Percentiles rank a stretch among this genome's conserved stretches.
These are phyloP conservation scores for Malurus cyaneus DNA, from an alignment of 2,113 vertebrate genomes.

Conservation along the genomic window DNA sequence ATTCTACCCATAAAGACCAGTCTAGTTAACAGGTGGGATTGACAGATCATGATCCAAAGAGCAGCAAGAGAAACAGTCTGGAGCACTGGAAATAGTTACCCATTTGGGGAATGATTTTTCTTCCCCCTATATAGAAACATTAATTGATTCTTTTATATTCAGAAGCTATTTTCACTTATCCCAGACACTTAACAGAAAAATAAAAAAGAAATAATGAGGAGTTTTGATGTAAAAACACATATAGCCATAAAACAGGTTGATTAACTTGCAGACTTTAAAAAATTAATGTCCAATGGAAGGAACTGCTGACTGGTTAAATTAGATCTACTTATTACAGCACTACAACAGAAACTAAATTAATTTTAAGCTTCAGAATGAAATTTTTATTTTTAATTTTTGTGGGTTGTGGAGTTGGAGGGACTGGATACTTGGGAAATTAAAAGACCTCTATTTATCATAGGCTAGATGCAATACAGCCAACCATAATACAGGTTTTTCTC, in stretches of 20 bases:
- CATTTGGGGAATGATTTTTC: background rate
- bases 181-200: slow-evolving; percentile 49
- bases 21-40: slow-evolving; percentile 29
- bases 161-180: slow-evolving; percentile 48
- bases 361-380: slow-evolving; percentile 31
- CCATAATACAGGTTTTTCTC: background rate
- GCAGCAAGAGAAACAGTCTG: slow-evolving; percentile 3
- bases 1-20: slow-evolving; percentile 2
- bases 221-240: slow-evolving; percentile 63
- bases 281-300: slow-evolving; percentile 59
- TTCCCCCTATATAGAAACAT: background rate
- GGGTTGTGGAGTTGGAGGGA: background rate
- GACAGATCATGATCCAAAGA: background rate
- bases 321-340: slow-evolving; percentile 37
- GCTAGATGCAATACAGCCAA: background rate
- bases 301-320: slow-evolving; percentile 62
- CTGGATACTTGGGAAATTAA: slow-evolving; percentile 32
- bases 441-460: slow-evolving; percentile 31
- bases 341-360: slow-evolving; percentile 51
- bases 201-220: slow-evolving; percentile 59
- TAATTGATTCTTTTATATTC: slow-evolving; percentile 61
- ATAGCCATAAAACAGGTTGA: slow-evolving; percentile 45
- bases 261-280: slow-evolving; percentile 61
- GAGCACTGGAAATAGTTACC: background rate
- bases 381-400: slow-evolving; percentile 57